phyloP scores from a whole-genome alignment of 1,140 invertebrate genomes.

The Lutraria rhynchaena region DNA sequence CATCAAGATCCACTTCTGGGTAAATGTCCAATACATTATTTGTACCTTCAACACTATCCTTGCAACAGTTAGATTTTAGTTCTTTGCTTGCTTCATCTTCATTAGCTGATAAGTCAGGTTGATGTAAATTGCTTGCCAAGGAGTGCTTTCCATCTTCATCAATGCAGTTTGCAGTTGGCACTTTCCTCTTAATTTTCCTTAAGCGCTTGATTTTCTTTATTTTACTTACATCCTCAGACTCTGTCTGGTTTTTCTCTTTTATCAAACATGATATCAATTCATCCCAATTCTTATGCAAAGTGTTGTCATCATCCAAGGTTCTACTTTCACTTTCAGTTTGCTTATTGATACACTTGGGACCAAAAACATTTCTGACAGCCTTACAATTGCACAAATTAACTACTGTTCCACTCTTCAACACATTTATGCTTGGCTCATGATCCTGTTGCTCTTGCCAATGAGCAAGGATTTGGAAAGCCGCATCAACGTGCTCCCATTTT shows the following conservation, averaged over 20 bases:
- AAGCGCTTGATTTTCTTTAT: too few species aligned
- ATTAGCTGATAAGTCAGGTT: neutral
- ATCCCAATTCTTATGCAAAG: neutral
- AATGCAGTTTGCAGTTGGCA: neutral
- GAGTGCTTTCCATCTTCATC: neutral
- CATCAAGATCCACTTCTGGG: neutral
- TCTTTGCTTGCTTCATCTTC: neutral
- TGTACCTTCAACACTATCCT: neutral
- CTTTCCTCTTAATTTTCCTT: neutral
- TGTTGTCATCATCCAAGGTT: neutral
- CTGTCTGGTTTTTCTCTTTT: neutral
- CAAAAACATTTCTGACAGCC: neutral
- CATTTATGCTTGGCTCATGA: slow-evolving; percentile 18
- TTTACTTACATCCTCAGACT: neutral
- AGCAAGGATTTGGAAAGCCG: slow-evolving; percentile 31
- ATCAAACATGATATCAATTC: neutral
- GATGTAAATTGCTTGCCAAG: neutral
- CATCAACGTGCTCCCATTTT: slow-evolving; percentile 29
- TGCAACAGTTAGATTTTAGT: neutral
- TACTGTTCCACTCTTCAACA: neutral
- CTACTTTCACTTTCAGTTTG: slow-evolving; percentile 43
- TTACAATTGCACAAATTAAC: slow-evolving; percentile 33
- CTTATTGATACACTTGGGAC: neutral
- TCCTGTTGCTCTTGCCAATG: slow-evolving; percentile 38
- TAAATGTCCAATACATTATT: neutral